phyloP scores from a whole-genome alignment of 92 coral and sea anemone genomes.

The Paragorgia papillata region DNA sequence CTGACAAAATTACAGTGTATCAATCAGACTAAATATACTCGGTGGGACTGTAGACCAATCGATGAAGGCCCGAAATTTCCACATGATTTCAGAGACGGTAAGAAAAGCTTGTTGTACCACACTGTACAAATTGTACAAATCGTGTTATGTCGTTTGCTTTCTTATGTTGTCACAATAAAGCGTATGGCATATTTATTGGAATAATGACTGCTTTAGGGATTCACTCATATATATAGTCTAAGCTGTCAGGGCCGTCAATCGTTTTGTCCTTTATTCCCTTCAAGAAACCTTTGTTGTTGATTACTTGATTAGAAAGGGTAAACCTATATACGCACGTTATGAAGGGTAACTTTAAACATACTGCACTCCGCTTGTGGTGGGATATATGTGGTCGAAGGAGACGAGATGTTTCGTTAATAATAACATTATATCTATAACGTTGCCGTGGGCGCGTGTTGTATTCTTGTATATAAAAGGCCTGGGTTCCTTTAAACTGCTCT shows the following conservation, averaged over 20 bases:
- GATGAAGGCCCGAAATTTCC: slow-evolving; percentile 63
- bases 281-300: too few relatives aligned
- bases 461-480: too few relatives aligned
- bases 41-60: slow-evolving; percentile 89
- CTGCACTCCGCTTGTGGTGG: too few relatives aligned
- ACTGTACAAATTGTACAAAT: background rate
- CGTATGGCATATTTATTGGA: slow-evolving; percentile 31
- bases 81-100: slow-evolving; percentile 76
- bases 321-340: too few relatives aligned
- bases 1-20: slow-evolving; percentile 69
- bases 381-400: too few relatives aligned
- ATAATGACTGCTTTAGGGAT: slow-evolving; percentile 36
- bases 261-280: background rate
- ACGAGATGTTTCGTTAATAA: too few relatives aligned
- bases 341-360: too few relatives aligned
- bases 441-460: too few relatives aligned
- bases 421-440: too few relatives aligned
- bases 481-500: too few relatives aligned
- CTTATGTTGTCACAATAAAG: slow-evolving; percentile 11
- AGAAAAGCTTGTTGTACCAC: slow-evolving; percentile 8
- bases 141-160: too few relatives aligned
- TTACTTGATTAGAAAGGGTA: background rate
- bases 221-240: slow-evolving; percentile 30
- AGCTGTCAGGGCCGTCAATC: slow-evolving; percentile 25
- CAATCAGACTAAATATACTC: slow-evolving; percentile 54